Conservation (phyloP, 2,797 vertebrate genomes). For the Enteromius anoplus region DNA sequence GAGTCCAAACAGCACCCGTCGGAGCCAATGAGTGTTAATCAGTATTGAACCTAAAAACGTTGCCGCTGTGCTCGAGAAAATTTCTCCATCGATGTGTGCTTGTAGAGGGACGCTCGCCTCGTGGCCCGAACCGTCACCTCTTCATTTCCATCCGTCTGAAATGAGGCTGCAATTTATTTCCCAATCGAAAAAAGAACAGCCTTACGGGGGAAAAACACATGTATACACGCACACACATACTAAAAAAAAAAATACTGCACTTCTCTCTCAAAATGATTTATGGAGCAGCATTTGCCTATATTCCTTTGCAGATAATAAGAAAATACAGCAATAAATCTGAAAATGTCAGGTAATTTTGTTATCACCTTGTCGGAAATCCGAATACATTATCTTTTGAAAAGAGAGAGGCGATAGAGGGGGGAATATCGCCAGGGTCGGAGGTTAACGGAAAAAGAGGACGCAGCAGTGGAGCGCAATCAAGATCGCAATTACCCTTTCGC, state of each 20-base stretch:
- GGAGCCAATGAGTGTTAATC: conserved; percentile 73
- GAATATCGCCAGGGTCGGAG: conserved; percentile 58
- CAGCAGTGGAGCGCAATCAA: conserved; percentile 55
- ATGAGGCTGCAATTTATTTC: conserved; percentile 82
- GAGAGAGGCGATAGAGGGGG: conserved; percentile 48
- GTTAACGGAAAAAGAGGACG: conserved; percentile 48
- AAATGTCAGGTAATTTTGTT: conserved; percentile 84
- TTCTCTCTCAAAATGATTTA: conserved; percentile 80
- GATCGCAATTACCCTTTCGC: conserved; percentile 62
- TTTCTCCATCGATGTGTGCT: conserved; percentile 79
- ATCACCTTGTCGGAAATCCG: conserved; percentile 82
- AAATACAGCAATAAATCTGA: conserved; percentile 85
- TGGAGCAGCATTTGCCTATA: conserved; percentile 79
- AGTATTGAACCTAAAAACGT: conserved; percentile 74
- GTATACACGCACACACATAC: conserved; percentile 25
- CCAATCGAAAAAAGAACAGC: conserved; percentile 69
- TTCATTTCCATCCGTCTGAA: conserved; percentile 79
- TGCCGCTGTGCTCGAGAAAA: conserved; percentile 72
- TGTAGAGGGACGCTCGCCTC: conserved; percentile 31
- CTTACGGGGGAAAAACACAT: conserved; percentile 36
- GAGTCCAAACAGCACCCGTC: conserved; percentile 70
- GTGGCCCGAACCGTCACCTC: conserved; percentile 49
- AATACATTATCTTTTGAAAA: conserved; percentile 74
- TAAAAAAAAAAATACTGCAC: conserved; percentile 69
- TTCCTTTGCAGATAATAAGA: conserved; percentile 81